A percentile compares a stretch with the other conserved stretches of the same genome.
Evolutionary conservation across 2,797 vertebrate genomes (phyloP).

Genomic region (Lycodopsis pacificus): DNA sequence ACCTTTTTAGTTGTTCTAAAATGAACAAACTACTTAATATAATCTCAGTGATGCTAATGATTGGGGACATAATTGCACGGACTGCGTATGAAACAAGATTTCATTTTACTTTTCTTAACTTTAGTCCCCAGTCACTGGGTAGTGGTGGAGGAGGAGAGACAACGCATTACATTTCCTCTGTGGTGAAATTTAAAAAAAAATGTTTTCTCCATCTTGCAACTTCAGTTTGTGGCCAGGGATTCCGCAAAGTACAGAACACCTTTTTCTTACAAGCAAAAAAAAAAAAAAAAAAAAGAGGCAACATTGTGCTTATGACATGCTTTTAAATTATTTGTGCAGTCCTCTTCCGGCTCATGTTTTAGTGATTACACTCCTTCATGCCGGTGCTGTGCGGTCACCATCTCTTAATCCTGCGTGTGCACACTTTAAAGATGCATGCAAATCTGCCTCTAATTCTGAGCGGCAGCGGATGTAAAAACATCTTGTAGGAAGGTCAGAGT

Average conservation of each 20-base stretch:
- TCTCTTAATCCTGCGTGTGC: constrained; percentile 9
- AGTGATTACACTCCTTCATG: constrained; percentile 12
- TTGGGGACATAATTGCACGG: background rate
- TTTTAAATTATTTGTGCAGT: constrained; percentile 24
- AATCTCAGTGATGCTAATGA: background rate
- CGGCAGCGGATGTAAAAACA: background rate
- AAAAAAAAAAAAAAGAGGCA: background rate
- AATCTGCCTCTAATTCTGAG: background rate
- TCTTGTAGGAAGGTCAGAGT: background rate
- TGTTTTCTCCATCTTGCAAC: background rate
- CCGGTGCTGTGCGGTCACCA: background rate
- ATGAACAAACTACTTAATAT: background rate
- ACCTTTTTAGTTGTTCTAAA: background rate
- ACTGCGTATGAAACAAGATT: background rate
- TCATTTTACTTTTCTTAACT: background rate
- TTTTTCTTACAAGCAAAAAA: background rate
- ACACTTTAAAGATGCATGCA: background rate
- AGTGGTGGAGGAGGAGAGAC: background rate
- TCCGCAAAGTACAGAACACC: background rate
- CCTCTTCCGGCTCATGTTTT: constrained; percentile 24
- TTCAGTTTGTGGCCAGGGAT: constrained; percentile 14
- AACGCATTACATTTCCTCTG: background rate
- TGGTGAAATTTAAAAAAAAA: constrained; percentile 9
- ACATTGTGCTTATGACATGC: constrained; percentile 2
- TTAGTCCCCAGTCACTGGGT: background rate